Percentiles rank a stretch among this genome's conserved stretches.
Conservation (phyloP, 1,140 invertebrate species). For the Pogonus chalceus region DNA sequence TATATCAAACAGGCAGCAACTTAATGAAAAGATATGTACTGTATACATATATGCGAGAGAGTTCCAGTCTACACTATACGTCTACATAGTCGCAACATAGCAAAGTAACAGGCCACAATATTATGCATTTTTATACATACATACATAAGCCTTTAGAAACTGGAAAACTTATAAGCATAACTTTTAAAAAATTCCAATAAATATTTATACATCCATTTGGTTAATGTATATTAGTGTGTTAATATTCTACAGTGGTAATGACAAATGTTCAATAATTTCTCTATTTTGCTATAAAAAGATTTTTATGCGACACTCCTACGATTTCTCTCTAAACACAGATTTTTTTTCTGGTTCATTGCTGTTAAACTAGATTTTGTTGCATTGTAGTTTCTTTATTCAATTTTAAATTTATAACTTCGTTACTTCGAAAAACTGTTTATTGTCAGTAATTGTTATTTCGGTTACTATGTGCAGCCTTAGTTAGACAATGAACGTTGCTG, state of each 20-base stretch:
- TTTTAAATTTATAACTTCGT: no score
- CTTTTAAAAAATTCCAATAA: background rate
- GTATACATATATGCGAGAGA: constrained; percentile 18
- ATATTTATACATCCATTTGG: background rate
- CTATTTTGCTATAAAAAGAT: background rate
- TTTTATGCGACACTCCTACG: background rate
- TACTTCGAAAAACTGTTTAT: no score
- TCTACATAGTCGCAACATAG: background rate
- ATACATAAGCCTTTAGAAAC: background rate
- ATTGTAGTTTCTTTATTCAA: no score
- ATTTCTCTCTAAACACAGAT: background rate
- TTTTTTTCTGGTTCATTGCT: no score
- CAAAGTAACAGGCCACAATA: background rate
- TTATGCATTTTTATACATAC: background rate
- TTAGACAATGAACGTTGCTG: no score
- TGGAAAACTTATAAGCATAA: background rate
- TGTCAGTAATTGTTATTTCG: no score
- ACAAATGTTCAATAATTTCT: background rate
- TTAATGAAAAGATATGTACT: constrained; percentile 34
- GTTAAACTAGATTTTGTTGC: no score
- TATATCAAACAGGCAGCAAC: constrained; percentile 27
- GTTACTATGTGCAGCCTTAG: no score
- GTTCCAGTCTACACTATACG: no score
- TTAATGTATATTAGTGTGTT: background rate
- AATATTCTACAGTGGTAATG: background rate